Conservation (phyloP, 2,113 vertebrate genomes). For the Pantherophis guttatus region DNA sequence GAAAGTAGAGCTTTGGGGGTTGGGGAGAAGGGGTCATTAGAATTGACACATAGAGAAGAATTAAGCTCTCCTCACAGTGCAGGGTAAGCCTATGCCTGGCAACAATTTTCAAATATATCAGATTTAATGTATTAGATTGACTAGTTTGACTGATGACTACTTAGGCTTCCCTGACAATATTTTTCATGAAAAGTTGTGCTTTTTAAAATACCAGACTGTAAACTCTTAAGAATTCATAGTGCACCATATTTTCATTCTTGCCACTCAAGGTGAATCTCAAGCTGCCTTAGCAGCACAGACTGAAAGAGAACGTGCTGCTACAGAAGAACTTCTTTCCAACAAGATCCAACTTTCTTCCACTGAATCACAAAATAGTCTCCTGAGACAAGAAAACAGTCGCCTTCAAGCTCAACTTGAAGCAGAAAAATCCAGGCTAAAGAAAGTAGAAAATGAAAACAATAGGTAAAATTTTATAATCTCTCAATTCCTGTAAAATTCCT, state of each 20-base stretch:
- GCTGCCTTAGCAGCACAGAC: slow-evolving; percentile 86
- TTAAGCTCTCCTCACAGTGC: neutral
- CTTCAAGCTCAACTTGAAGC: slow-evolving; percentile 83
- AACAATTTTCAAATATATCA: neutral
- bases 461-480: slow-evolving; percentile 70
- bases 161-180: neutral
- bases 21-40: neutral
- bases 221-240: neutral
- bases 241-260: neutral
- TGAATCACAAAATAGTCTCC: slow-evolving; percentile 88
- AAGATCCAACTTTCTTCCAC: slow-evolving; percentile 84
- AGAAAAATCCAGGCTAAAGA: slow-evolving; percentile 83
- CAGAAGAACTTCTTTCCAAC: slow-evolving; percentile 85
- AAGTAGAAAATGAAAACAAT: slow-evolving; percentile 88
- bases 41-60: neutral
- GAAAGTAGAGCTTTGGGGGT: neutral
- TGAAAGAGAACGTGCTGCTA: slow-evolving; percentile 88
- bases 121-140: neutral
- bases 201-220: neutral
- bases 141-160: neutral
- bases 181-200: neutral
- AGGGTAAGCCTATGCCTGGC: too few relatives aligned
- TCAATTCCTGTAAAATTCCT: neutral
- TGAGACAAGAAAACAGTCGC: slow-evolving; percentile 89
- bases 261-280: slow-evolving; percentile 82